A percentile compares a stretch with the other conserved stretches of the same genome.
Conservation (phyloP, 2,797 vertebrate species). For the Lemur catta region DNA sequence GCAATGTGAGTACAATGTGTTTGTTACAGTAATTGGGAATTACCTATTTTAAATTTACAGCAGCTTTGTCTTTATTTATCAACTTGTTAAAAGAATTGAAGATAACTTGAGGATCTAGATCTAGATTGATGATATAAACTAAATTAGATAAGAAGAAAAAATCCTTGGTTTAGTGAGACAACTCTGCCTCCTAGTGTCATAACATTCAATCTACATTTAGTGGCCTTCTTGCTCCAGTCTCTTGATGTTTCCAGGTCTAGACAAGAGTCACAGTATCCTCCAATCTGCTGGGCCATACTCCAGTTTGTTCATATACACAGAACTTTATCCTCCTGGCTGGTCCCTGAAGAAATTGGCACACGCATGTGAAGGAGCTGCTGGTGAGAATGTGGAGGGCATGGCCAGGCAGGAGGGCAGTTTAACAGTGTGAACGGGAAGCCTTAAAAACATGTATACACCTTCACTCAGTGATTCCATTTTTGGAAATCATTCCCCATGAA, state of each 20-base stretch:
- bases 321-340: not conserved
- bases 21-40: not conserved
- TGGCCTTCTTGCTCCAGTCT: not conserved
- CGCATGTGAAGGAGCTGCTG: not conserved
- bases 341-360: not conserved
- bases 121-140: not conserved
- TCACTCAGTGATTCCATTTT: not conserved
- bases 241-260: not conserved
- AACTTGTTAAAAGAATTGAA: not conserved
- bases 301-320: not conserved
- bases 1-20: not conserved
- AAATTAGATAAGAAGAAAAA: not conserved
- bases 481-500: not conserved
- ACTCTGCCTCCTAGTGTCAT: slow-evolving; percentile 65
- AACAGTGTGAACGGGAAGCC: not conserved
- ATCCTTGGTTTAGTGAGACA: slow-evolving; percentile 18
- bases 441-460: not conserved
- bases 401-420: not conserved
- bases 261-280: not conserved
- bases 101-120: not conserved
- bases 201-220: not conserved
- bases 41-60: not conserved
- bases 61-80: not conserved
- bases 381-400: not conserved
- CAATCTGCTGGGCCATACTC: not conserved